These are phyloP conservation scores for Cichladusa arquata DNA, from an alignment of 2,113 vertebrate species.

Conservation along the genomic window DNA sequence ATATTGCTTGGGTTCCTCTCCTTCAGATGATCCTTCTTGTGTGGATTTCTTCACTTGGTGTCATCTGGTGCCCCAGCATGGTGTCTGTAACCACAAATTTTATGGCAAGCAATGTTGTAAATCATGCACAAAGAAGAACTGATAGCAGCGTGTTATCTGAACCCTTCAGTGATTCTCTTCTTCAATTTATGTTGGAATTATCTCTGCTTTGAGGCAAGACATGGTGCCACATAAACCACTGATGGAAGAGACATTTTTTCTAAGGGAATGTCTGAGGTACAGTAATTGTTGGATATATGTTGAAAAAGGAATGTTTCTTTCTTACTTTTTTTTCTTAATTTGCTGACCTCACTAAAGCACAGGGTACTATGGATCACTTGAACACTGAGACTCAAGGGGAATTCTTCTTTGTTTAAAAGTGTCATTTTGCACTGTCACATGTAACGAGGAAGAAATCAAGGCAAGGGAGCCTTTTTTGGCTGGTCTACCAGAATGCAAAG, in stretches of 20 bases:
- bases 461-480: neutral
- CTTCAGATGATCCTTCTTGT: slow-evolving; percentile 83
- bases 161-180: neutral
- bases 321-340: neutral
- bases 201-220: slow-evolving; percentile 20
- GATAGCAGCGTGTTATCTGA: neutral
- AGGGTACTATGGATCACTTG: slow-evolving; percentile 68
- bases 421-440: slow-evolving; percentile 40
- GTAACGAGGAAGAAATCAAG: neutral
- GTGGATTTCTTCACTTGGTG: slow-evolving; percentile 93
- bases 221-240: slow-evolving; percentile 27
- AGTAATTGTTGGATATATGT: neutral
- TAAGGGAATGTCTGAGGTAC: slow-evolving; percentile 52
- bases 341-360: slow-evolving; percentile 57
- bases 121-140: slow-evolving; percentile 87
- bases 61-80: slow-evolving; percentile 91
- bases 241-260: neutral
- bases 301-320: slow-evolving; percentile 32
- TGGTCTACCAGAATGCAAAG: neutral
- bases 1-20: neutral
- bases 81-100: slow-evolving; percentile 95
- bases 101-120: slow-evolving; percentile 95
- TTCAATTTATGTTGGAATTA: slow-evolving; percentile 5
- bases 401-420: slow-evolving; percentile 17
- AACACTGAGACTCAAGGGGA: neutral